phyloP scores from a whole-genome alignment of 2,113 vertebrate species.

The Odontesthes bonariensis region DNA sequence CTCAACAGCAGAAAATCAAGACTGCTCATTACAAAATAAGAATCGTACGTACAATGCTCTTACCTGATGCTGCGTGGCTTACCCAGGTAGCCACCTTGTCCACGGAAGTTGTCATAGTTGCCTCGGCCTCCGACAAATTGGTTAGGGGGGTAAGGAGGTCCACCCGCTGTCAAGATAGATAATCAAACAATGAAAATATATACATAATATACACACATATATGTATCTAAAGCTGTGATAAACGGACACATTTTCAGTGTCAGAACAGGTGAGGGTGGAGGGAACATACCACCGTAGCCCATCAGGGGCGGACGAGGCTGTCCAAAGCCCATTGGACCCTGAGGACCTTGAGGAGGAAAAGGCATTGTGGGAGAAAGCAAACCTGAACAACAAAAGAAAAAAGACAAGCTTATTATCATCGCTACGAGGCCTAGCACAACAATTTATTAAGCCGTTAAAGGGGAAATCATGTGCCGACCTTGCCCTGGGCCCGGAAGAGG shows the following conservation, averaged over 20 bases:
- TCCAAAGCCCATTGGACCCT: conserved; percentile 89
- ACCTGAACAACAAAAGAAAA: conserved; percentile 37
- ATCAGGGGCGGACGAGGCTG: conserved; percentile 92
- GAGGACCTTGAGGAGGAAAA: conserved; percentile 89
- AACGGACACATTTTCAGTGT: background rate
- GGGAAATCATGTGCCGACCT: conserved; percentile 65
- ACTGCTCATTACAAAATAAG: conserved; percentile 21
- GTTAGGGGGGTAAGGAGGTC: conserved; percentile 89
- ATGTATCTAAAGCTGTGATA: background rate
- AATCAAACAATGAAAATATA: background rate
- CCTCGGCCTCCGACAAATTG: conserved; percentile 90
- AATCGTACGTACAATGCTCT: conserved; percentile 53
- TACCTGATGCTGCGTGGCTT: conserved; percentile 94
- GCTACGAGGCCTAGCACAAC: background rate
- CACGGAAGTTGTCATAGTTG: conserved; percentile 91
- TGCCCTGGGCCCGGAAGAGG: conserved; percentile 87
- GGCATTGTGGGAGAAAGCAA: conserved; percentile 85
- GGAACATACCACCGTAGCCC: conserved; percentile 87
- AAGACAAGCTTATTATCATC: background rate
- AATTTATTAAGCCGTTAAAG: background rate
- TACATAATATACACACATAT: background rate
- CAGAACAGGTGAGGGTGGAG: background rate
- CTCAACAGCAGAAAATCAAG: background rate
- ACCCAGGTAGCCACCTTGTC: conserved; percentile 89
- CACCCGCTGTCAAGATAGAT: conserved; percentile 65